A percentile compares a stretch with the other conserved stretches of the same genome.
phyloP scores from a whole-genome alignment of 2,888 invertebrate genomes.

The Philonicus albiceps region DNA sequence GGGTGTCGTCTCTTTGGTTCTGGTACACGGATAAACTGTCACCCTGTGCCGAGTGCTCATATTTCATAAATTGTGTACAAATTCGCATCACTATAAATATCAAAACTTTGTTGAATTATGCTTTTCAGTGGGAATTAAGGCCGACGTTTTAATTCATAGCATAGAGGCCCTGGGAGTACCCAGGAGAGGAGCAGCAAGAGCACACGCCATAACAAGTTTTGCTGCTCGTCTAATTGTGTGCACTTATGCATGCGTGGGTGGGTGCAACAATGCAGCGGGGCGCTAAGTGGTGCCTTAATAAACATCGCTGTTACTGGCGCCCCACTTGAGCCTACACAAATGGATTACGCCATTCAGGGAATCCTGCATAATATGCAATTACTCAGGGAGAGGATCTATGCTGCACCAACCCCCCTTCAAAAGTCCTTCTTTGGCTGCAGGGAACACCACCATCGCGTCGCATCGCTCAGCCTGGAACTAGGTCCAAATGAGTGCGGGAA shows the following conservation, averaged over 20 bases:
- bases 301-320: background rate
- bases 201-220: background rate
- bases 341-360: background rate
- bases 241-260: constrained; percentile 17
- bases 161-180: background rate
- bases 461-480: background rate
- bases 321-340: constrained; percentile 6
- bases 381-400: background rate
- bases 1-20: background rate
- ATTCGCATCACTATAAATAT: constrained; percentile 29
- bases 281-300: constrained; percentile 20
- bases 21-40: background rate
- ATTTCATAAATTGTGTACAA: constrained; percentile 27
- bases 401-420: background rate
- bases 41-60: background rate
- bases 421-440: background rate
- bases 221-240: constrained; percentile 14
- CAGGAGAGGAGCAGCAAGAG: background rate
- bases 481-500: background rate
- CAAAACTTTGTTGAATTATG: constrained; percentile 27
- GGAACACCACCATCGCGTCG: background rate
- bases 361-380: background rate
- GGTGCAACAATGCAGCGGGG: background rate
- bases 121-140: constrained; percentile 18
- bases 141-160: constrained; percentile 10